Evolutionary conservation across 1,140 invertebrate species (phyloP), one percentile per base, ranked within the genome.

Genomic region (Lordiphosa clarofinis): DNA sequence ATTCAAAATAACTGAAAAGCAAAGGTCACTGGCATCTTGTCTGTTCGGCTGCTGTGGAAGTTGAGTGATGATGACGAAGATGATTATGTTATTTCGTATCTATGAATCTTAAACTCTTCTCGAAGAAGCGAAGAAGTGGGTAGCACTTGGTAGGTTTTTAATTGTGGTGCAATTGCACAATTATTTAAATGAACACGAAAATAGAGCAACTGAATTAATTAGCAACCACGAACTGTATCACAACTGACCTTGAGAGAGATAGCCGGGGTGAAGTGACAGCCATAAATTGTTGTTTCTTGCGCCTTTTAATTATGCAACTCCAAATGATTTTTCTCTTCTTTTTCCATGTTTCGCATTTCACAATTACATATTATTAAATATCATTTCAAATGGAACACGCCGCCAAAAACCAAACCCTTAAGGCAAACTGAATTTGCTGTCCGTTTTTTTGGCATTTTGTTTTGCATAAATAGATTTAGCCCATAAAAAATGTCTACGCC

Each of bases 181-280:
- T 63, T 57, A 39, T 60, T 56, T 47, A 56, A 56, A 64, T 12
- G 47, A 44, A 40, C 55, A 28, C 8, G 9, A 37, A 19, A 64
- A 40, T 66, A 58, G 61, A 54, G 52, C 79, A 84, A 84, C 78
- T 84, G 73, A 84, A 86, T 84, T 84, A 84, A 84, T 84, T 86
- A 84, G 60, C 69, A 56, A 62, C 42, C 55, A 53, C 39, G 9
- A 46, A 46, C 11, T 31, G 43, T 31, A 73, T 69, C 69, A 79
- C 28, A 58, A 44, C 48, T 43, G 76, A 82, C 76, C 76, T 82
- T 82, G 76, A 82, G 59, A 36, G 60, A 73, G 78, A 69, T 60
- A 56, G 58, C 54, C 31, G 33, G 37, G 36, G 8, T 39, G 11
- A 40, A 78, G 59, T 56, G 74, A 61, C 56, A 57, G 56, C 59